Evolutionary conservation across 2,888 invertebrate genomes (phyloP).

Genomic region (Lamellibrachia columna): DNA sequence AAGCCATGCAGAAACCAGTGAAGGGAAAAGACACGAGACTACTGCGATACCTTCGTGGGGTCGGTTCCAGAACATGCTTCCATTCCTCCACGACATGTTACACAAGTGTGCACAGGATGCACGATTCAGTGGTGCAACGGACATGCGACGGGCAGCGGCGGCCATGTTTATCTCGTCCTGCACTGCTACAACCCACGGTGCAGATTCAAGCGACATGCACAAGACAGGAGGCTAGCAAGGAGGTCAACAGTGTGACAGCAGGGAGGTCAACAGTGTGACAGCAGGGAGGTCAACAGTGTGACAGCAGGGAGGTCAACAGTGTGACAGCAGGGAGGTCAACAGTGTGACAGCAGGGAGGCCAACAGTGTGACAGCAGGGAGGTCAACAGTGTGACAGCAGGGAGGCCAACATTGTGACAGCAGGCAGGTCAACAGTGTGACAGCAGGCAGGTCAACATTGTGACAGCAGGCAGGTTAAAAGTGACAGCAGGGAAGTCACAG

Average conservation of each 20-base stretch:
- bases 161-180: slow-evolving; percentile 62
- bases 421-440: not conserved
- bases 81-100: slow-evolving; percentile 62
- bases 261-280: not conserved
- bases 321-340: not conserved
- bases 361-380: not conserved
- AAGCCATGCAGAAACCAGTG: not conserved
- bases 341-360: not conserved
- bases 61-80: slow-evolving; percentile 54
- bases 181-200: slow-evolving; percentile 47
- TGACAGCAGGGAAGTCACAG: not conserved
- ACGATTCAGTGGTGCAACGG: slow-evolving; percentile 64
- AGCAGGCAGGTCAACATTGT: not conserved
- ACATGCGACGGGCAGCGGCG: slow-evolving; percentile 60
- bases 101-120: slow-evolving; percentile 57
- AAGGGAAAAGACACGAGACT: slow-evolving; percentile 7
- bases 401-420: not conserved
- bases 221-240: not conserved
- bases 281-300: not conserved
- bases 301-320: not conserved
- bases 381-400: not conserved
- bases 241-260: not conserved
- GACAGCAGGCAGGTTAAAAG: not conserved
- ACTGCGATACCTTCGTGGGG: slow-evolving; percentile 38
- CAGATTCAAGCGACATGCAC: slow-evolving; percentile 38